Percentiles rank a stretch among this genome's conserved stretches.
phyloP scores from a whole-genome alignment of 1,140 invertebrate genomes.

The Panagrolaimus sp. region DNA sequence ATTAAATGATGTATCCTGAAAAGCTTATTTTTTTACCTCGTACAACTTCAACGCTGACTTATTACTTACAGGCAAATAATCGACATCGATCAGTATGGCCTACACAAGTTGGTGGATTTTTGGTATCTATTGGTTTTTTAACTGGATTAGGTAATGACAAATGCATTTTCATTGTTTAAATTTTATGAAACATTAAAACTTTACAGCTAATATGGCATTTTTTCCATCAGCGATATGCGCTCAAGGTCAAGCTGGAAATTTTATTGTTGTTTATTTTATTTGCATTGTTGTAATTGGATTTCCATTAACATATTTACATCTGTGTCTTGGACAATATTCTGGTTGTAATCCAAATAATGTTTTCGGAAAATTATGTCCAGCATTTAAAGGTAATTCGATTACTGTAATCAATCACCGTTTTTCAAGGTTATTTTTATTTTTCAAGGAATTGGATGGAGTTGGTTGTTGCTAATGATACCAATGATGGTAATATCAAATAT shows the following conservation, averaged over 20 bases:
- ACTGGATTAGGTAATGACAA: conserved; percentile 24
- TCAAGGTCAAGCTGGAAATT: conserved; percentile 23
- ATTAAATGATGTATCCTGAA: too few relatives aligned
- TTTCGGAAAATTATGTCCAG: conserved; percentile 23
- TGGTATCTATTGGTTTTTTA: conserved; percentile 24
- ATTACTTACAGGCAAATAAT: conserved; percentile 7
- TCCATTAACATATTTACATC: conserved; percentile 22
- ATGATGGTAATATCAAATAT: conserved; percentile 26
- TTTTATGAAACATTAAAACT: too few relatives aligned
- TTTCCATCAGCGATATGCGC: conserved; percentile 24
- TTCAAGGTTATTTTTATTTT: too few relatives aligned
- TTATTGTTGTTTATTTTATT: conserved; percentile 22
- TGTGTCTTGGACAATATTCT: conserved; percentile 24
- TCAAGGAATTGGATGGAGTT: conserved; percentile 17
- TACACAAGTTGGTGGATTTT: conserved; percentile 22
- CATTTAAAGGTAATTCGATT: conserved; percentile 18
- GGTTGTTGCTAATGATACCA: conserved; percentile 20
- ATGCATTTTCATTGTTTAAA: not conserved
- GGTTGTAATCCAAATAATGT: conserved; percentile 23
- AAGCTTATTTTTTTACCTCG: too few relatives aligned
- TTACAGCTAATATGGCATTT: conserved; percentile 25
- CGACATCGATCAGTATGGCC: conserved; percentile 21
- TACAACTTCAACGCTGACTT: too few relatives aligned
- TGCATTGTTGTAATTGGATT: conserved; percentile 23
- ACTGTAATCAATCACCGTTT: not conserved